Conservation (phyloP, 1,140 invertebrate species). For the Scaptomyza montana region DNA sequence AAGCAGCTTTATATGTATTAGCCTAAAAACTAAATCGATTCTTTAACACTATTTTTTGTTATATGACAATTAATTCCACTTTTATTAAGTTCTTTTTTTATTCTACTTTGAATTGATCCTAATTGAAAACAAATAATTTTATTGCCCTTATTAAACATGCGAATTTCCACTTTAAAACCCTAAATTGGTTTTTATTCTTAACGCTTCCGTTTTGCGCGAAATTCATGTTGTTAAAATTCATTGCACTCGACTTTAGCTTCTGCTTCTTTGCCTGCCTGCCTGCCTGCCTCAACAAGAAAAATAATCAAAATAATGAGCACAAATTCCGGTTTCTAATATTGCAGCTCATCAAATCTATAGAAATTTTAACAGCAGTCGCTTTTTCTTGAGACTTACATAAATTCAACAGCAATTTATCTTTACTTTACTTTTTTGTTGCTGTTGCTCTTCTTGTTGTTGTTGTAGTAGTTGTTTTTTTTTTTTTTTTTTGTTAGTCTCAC, state of each 20-base stretch:
- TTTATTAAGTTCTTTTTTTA: too few species aligned
- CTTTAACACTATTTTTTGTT: too few species aligned
- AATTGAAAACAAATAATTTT: too few species aligned
- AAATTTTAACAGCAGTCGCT: conserved; percentile 1
- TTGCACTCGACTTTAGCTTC: not conserved
- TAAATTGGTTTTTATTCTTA: not conserved
- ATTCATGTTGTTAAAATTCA: conserved; percentile 9
- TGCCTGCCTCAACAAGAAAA: conserved; percentile 39
- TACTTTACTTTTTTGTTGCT: conserved; percentile 11
- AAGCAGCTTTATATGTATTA: too few species aligned
- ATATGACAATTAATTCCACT: too few species aligned
- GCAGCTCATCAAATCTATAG: conserved; percentile 56
- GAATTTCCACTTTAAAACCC: not conserved
- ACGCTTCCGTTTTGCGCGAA: not conserved
- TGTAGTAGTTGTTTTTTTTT: too few species aligned
- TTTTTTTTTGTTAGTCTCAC: conserved; percentile 30
- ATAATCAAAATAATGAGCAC: conserved; percentile 65
- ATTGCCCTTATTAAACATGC: too few species aligned
- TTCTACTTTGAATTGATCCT: too few species aligned
- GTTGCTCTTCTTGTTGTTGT: conserved; percentile 10
- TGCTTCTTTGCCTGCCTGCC: not conserved
- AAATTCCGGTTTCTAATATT: conserved; percentile 61
- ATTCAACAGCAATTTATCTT: conserved; percentile 19
- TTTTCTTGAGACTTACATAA: conserved; percentile 33
- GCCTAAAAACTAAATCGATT: too few species aligned